Base-by-base conservation (phyloP, 2,888 invertebrate species). In the Polyommatus iphigenia region DNA sequence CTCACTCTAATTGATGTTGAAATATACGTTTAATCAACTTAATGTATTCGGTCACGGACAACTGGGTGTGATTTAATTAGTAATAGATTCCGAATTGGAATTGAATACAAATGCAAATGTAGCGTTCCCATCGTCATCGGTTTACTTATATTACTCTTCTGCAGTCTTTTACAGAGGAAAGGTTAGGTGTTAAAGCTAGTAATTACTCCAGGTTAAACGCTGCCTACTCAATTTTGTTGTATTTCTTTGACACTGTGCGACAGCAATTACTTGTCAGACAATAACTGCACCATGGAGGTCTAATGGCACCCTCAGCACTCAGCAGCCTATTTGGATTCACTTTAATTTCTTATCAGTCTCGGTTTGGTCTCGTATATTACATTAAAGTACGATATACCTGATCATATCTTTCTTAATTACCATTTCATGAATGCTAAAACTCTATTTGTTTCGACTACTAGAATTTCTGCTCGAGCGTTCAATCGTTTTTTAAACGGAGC, bases 21-120 rank as follows among this genome's bases (percentile, higher is more conserved):
- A 73, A 46, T 73, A 73, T 50, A 46, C 50, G 46, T 73, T 73
- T 73, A 50, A 73, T 73, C 32, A 46, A 46, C 24, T 50, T 15
- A 73, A 73, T 73, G 50, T 46, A 46, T 73, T 73, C 50, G 73
- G 73, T 73, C 73, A 73, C 73, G 73, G 46, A 41, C 73, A 46
- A 73, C 73, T 73, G 73, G 50, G 24, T 73, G 73, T 50, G 73
- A 73, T 73, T 73, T 73, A 73, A 73, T 73, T 50, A 46, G 73
- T 46, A 73, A 73, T 50, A 73, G 50, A 73, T 24, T 73, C 20
- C 46, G 73, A 73, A 73, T 46, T 41, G 2, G 20, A 36, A 41
- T 72, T 46, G 36, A 41, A 3, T 41, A 41, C 46, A 50, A 73
- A 73, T 73, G 73, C 73, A 46, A 46, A 41, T 73, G 3, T 8